Evolutionary conservation across 30 jellyfish, hydroid and myxozoan genomes (phyloP), one percentile per base, ranked within the genome.

Genomic region (Haliclystus octoradiatus): DNA sequence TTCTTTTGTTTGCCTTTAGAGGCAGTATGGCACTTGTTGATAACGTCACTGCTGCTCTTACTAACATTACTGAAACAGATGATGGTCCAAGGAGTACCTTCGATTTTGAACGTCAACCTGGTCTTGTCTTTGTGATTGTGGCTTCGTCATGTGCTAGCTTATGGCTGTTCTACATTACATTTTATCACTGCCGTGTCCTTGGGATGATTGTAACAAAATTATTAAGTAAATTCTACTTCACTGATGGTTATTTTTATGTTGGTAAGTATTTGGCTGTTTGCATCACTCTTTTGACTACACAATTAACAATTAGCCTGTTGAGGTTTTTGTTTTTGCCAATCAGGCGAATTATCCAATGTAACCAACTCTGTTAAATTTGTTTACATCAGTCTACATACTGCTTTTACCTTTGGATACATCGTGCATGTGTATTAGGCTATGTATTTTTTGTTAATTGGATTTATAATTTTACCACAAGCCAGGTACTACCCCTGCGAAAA

Each of bases 81-180:
- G 57, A 40, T 19, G 14, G 7, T 40, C 57, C 57, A 40, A 40
- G 57, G 57, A 19, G 57, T 19, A 40, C 84, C 12, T 82, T 88
- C 50, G 94, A 88, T 63, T 74, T 88, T 66, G 64, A 77, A 34
- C 68, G 63, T 22, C 67, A 88, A 63, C 97, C 97, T 26, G 93
- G 86, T 4, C 76, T 88, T 13, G 92, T 88, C 40, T 70, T 75
- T 68, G 97, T 88, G 22, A 53, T 81, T 19, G 78, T 88, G 29
- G 94, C 97, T 33, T 78, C 95, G 7, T 23, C 74, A 29, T 80
- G 88, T 68, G 92, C 93, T n/a, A 70, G 93, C 28, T 22, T 80
- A 19, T 88, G 97, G 97, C 66, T 88, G 63, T 49, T 80, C 31
- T 88, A 72, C 79, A 76, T 88, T 24, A 80, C 94, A 34, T 88